Evolutionary conservation across 2,113 vertebrate genomes (phyloP), one percentile per base, ranked within the genome.

Genomic region (Tapirus terrestris): DNA sequence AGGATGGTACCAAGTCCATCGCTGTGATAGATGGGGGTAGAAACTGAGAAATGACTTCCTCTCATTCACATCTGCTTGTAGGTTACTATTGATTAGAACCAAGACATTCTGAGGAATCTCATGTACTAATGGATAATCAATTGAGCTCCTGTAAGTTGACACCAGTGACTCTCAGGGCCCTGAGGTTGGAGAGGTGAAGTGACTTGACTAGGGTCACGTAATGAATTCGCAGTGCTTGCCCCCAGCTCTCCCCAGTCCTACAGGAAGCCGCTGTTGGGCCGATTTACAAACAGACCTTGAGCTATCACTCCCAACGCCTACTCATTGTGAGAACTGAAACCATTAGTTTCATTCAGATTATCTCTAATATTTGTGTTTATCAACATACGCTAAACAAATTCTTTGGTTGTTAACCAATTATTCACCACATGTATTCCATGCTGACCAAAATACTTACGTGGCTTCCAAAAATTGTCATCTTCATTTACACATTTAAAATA

Each of bases 321-420:
- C 79, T 33, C 31, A 86, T 65, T 93, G 79, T 23, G 95, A 84
- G 25, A 92, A 93, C 27, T 21, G 25, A 96, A 68, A 60, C 21
- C 18, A 6, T 25, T 68, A 17, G 8, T 65, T 6, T 70, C 36
- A 60, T 65, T 5, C 18, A 60, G 33, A n/a, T 33, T 85, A 76
- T 65, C 53, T 51, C 51, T 61, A 53, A 27, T n/a, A 88, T 70
- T 48, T 91, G n/a, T 91, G 27, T 84, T 33, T 18, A 31, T 77
- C 86, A 84, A 33, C 20, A 63, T 36, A 56, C 1, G 20, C 43
- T 58, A 58, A 29, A 77, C 33, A 73, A 45, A 81, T 21, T 63
- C 33, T 60, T 89, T 21, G 13, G 23, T 43, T 77, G 63, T 53
- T 77, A 72, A 8, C 13, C 48, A 73, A 4, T 67, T 39, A 86